These are phyloP conservation scores for Ametastegia equiseti DNA, from an alignment of 2,888 invertebrate genomes.

Conservation along the genomic window DNA sequence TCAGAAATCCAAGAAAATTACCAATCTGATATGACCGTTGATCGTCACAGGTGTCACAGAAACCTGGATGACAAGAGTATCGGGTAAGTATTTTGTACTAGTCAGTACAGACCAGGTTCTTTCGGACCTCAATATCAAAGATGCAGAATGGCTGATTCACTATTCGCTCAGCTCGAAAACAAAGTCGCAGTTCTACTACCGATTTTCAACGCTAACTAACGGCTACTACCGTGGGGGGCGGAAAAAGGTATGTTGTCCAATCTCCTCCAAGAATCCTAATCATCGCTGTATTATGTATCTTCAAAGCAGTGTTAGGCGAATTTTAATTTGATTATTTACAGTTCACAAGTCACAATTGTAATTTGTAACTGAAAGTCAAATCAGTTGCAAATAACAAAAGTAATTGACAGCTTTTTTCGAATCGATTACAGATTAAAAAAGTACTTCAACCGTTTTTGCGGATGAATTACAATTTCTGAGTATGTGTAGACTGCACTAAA, in stretches of 20 bases:
- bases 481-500: too few relatives aligned
- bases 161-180: conserved; percentile 83
- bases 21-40: not conserved
- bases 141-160: conserved; percentile 84
- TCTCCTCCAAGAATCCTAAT: not conserved
- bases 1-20: too few relatives aligned
- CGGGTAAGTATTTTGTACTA: conserved; percentile 78
- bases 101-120: conserved; percentile 85
- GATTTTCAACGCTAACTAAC: conserved; percentile 83
- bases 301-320: too few relatives aligned
- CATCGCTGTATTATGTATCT: not conserved
- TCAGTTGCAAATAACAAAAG: too few relatives aligned
- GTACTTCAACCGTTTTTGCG: too few relatives aligned
- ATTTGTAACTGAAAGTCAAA: too few relatives aligned
- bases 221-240: conserved; percentile 70
- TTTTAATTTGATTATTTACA: too few relatives aligned
- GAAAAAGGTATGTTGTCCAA: not conserved
- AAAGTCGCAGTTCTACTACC: conserved; percentile 81
- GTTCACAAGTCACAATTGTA: too few relatives aligned
- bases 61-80: conserved; percentile 74
- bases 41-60: conserved; percentile 69
- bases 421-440: too few relatives aligned
- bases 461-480: too few relatives aligned
- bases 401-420: too few relatives aligned
- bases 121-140: conserved; percentile 80